Evolutionary conservation across 2,888 invertebrate species (phyloP), one percentile per base, ranked within the genome.

Genomic region (Gastrophysa polygoni): DNA sequence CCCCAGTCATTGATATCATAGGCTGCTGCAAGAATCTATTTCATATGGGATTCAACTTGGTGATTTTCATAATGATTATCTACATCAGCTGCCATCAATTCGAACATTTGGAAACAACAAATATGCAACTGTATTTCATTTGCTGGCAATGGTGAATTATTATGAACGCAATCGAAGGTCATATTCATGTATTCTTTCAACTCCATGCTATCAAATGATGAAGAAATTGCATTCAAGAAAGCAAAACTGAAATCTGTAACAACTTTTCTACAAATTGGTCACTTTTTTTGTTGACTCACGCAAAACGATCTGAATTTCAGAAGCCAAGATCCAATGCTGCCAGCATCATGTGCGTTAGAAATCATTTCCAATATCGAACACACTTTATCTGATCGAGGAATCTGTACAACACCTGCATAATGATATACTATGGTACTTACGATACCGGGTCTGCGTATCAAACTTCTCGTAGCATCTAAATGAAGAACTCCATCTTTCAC

Each of bases 331-430:
- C 63, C 68, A 20, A 68, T 69, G 11, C 61, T 28, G 5, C 64
- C 68, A 1, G 66, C 38, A 59, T 58, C 52, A 47, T 69, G 68
- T 18, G 18, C 47, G 10, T 38, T 21, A 11, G 61, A 61, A 10
- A 64, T 47, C 63, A 67, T 68, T 28, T 60, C 58, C 47, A 68
- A 64, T 7, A 67, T 49, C 8, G 68, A 50, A 51, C 24, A 59
- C 18, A 67, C 57, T 59, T 58, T 32, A 32, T 32, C 10, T 11
- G 32, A 32, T 32, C 10, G 32, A 32, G 32, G 32, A 32, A 32
- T 32, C 10, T 32, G 32, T 32, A 32, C 32, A 2, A 32, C 11
- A 11, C 32, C 32, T 2, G 32, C 32, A 11, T 32, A 32, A 10
- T 32, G 2, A 10, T 32, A 32, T 7, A 24, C 24, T 24, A 5